Conservation (phyloP, 2,797 vertebrate genomes). For the Hypotaenidia philippensis region DNA sequence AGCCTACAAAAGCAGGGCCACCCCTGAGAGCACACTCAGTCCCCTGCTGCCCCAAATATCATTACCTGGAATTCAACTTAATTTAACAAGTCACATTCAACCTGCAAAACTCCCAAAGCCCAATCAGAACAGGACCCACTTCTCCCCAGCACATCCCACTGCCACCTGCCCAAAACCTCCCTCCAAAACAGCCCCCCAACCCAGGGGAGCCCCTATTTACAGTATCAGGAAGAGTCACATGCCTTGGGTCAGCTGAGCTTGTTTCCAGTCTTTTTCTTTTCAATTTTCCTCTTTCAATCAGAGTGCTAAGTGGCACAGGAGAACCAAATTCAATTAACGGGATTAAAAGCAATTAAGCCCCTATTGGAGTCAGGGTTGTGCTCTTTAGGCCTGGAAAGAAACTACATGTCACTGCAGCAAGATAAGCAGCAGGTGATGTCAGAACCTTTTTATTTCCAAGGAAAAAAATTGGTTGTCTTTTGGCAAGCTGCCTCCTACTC, state of each 20-base stretch:
- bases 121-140: background rate
- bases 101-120: background rate
- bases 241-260: background rate
- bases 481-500: background rate
- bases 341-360: conserved; percentile 59
- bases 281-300: background rate
- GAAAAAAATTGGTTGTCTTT: conserved; percentile 22
- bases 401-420: background rate
- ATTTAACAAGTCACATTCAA: background rate
- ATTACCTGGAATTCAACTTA: background rate
- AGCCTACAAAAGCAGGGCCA: background rate
- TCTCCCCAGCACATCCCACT: background rate
- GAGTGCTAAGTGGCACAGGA: background rate
- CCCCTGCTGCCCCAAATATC: background rate
- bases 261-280: background rate
- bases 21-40: background rate
- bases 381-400: conserved; percentile 32
- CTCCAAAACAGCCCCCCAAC: accelerated
- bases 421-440: conserved; percentile 57
- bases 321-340: conserved; percentile 52
- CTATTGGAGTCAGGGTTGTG: conserved; percentile 9
- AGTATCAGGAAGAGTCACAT: background rate
- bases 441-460: conserved; percentile 34
- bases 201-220: background rate
- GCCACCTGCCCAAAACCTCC: accelerated